A percentile compares a stretch with the other conserved stretches of the same genome.
These are phyloP conservation scores for Mesochorus sp. DNA, from an alignment of 2,888 invertebrate species.

Conservation along the genomic window DNA sequence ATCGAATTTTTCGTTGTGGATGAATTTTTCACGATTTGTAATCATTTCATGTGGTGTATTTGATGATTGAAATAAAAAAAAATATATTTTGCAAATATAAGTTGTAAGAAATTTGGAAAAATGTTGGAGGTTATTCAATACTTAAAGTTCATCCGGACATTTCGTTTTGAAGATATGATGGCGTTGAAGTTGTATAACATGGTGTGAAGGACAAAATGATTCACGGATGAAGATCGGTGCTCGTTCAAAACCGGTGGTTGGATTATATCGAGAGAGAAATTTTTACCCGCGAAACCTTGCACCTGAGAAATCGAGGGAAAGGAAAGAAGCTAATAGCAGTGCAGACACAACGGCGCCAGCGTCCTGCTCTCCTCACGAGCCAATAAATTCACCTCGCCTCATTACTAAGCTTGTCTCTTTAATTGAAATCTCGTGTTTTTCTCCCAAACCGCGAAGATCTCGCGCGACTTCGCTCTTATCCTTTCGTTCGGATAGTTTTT, in stretches of 20 bases:
- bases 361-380: conserved; percentile 63
- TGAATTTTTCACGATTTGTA: not conserved
- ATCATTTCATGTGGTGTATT: too few species aligned
- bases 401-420: conserved; percentile 85
- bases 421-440: conserved; percentile 86
- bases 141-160: too few species aligned
- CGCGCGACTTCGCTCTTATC: conserved; percentile 39
- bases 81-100: too few species aligned
- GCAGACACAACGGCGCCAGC: conserved; percentile 73
- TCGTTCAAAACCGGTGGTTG: too few species aligned
- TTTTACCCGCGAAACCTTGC: not conserved
- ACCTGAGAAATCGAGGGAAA: conserved; percentile 23
- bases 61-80: too few species aligned
- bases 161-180: too few species aligned
- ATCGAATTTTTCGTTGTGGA: not conserved
- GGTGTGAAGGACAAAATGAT: too few species aligned
- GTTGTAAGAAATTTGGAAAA: too few species aligned
- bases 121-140: too few species aligned
- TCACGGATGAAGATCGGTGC: too few species aligned
- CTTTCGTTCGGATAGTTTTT: conserved; percentile 43
- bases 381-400: conserved; percentile 81
- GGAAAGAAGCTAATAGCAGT: conserved; percentile 54
- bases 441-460: conserved; percentile 65
- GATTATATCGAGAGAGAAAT: too few species aligned
- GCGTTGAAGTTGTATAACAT: too few species aligned